phyloP scores from a whole-genome alignment of 2,797 vertebrate species.

The Salmo trutta region DNA sequence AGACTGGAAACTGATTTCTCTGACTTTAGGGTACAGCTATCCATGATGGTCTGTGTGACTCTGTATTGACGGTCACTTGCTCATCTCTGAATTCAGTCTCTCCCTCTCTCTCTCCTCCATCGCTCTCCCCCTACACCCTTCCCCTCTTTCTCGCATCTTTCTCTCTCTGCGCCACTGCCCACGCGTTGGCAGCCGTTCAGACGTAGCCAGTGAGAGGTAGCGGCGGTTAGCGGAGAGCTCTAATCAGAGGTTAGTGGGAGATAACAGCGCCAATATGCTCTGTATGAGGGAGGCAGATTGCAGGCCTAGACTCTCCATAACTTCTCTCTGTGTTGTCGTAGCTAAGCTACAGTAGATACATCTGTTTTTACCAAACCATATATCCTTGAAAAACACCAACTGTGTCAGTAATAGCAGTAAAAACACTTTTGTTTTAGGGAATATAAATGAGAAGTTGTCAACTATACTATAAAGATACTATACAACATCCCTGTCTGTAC shows the following conservation, averaged over 20 bases:
- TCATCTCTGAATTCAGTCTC: neutral
- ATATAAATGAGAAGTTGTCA: neutral
- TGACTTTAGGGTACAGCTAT: neutral
- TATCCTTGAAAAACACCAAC: neutral
- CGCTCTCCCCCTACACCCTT: neutral
- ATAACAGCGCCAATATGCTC: conserved; percentile 45
- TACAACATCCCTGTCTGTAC: no score
- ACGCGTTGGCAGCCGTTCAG: conserved; percentile 13
- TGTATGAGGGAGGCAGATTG: conserved; percentile 29
- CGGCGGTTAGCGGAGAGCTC: conserved; percentile 11
- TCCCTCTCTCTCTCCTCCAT: neutral
- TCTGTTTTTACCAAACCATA: conserved; percentile 22
- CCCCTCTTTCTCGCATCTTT: conserved; percentile 9
- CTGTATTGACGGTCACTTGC: neutral
- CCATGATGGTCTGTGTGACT: neutral
- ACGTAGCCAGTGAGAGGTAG: conserved; percentile 18
- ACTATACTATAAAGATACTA: neutral
- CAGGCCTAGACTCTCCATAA: conserved; percentile 17
- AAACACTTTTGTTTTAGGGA: neutral
- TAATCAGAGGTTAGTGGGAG: conserved; percentile 43
- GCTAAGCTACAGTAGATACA: neutral
- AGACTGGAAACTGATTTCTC: no score
- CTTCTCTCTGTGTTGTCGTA: conserved; percentile 1
- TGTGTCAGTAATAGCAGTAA: neutral
- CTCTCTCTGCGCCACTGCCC: neutral